Percentiles rank a stretch among this genome's conserved stretches.
These are phyloP conservation scores for Drosophila kuntzei DNA, from an alignment of 2,888 invertebrate genomes.

Conservation along the genomic window DNA sequence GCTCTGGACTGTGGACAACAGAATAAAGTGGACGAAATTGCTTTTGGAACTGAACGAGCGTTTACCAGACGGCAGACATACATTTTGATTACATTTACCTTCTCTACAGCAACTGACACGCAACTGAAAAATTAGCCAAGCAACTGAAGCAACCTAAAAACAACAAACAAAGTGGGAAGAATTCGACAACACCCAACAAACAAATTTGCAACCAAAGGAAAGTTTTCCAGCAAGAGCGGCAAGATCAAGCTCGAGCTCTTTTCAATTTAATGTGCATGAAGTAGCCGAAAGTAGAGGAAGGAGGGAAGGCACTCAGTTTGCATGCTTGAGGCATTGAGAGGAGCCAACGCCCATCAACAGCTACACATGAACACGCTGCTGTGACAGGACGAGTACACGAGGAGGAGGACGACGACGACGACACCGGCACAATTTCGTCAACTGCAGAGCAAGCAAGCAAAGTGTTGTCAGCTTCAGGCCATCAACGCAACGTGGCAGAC, in stretches of 20 bases:
- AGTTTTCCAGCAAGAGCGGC: background rate
- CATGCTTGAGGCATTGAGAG: conserved; percentile 60
- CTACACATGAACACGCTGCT: conserved; percentile 74
- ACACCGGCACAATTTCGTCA: conserved; percentile 66
- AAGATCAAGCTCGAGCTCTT: conserved; percentile 7
- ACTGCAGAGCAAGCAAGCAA: conserved; percentile 52
- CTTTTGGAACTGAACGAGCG: conserved; percentile 67
- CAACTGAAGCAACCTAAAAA: background rate
- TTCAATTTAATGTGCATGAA: conserved; percentile 61
- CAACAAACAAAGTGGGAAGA: conserved; percentile 6
- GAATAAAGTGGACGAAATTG: conserved; percentile 82
- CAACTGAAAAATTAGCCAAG: conserved; percentile 40
- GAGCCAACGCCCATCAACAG: conserved; percentile 53
- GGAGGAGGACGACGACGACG: conserved; percentile 7
- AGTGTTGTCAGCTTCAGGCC: conserved; percentile 70
- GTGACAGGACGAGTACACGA: conserved; percentile 52
- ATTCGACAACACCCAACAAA: background rate
- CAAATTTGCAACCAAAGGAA: conserved; percentile 1
- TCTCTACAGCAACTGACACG: conserved; percentile 39
- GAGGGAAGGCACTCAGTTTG: conserved; percentile 37
- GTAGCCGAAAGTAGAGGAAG: conserved; percentile 18
- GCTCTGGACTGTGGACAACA: conserved; percentile 71
- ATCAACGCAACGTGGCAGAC: conserved; percentile 50
- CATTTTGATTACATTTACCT: conserved; percentile 74
- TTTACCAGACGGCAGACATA: conserved; percentile 54